Percentiles rank a stretch among this genome's conserved stretches.
Conservation (phyloP, 2,888 invertebrate genomes). For the Marronus borbonicus region DNA sequence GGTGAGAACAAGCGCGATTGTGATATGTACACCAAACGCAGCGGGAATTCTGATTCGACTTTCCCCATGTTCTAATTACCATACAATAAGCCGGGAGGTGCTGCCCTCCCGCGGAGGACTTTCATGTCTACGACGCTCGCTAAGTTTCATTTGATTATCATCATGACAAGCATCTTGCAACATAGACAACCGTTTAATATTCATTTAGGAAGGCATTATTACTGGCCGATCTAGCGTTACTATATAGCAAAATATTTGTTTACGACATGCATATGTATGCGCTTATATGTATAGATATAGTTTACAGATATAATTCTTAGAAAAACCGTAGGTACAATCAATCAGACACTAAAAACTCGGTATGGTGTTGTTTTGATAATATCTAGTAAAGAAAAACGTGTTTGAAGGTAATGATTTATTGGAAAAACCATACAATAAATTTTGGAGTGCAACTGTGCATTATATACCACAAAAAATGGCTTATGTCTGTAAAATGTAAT, state of each 20-base stretch:
- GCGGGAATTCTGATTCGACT: conserved; percentile 60
- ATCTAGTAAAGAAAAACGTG: too few species aligned
- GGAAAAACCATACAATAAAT: too few species aligned
- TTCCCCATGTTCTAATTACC: conserved; percentile 67
- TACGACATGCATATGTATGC: not conserved
- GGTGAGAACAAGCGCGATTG: conserved; percentile 60
- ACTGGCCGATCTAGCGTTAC: not conserved
- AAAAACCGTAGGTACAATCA: too few species aligned
- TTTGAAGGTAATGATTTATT: too few species aligned
- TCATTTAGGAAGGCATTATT: conserved; percentile 29
- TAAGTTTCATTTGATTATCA: conserved; percentile 48
- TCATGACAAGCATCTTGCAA: conserved; percentile 53
- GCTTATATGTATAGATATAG: not conserved
- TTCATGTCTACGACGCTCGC: conserved; percentile 58
- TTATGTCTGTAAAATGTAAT: too few species aligned
- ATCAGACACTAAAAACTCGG: too few species aligned
- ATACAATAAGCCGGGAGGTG: conserved; percentile 67
- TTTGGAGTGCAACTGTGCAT: too few species aligned
- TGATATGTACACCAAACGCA: conserved; percentile 52
- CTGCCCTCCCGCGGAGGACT: conserved; percentile 63
- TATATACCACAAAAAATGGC: too few species aligned
- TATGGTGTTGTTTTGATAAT: not conserved
- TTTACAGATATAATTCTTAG: not conserved
- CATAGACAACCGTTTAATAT: conserved; percentile 38
- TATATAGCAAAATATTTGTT: not conserved